Conservation (phyloP, 2,113 vertebrate species). For the Pseudolaguvia tuberculata region DNA sequence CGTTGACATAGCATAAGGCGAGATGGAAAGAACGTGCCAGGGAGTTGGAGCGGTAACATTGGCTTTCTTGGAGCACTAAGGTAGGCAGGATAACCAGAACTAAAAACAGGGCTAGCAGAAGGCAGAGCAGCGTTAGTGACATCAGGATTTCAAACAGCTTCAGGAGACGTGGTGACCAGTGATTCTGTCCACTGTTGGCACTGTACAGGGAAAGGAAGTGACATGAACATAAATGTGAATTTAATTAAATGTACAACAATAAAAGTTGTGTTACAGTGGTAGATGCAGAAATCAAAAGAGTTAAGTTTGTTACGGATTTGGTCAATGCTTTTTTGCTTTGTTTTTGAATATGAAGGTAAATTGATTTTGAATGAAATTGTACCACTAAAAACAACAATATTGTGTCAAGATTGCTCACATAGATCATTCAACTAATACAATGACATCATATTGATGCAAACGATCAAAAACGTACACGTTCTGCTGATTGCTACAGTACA, state of each 20-base stretch:
- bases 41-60: slow-evolving; percentile 55
- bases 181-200: not conserved
- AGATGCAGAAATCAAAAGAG: not conserved
- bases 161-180: slow-evolving; percentile 1
- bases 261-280: too few species aligned
- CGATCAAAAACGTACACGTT: not conserved
- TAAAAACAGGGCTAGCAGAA: slow-evolving; percentile 63
- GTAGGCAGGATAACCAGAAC: slow-evolving; percentile 44
- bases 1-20: slow-evolving; percentile 73
- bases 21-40: slow-evolving; percentile 62
- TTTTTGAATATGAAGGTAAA: slow-evolving; percentile 2
- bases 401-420: slow-evolving; percentile 14
- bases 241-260: too few species aligned
- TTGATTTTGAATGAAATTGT: slow-evolving; percentile 14
- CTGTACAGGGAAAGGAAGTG: not conserved
- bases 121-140: slow-evolving; percentile 45
- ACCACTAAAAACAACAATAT: not conserved
- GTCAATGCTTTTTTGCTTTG: not conserved
- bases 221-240: not conserved
- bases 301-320: not conserved
- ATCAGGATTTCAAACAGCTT: slow-evolving; percentile 1
- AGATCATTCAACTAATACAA: not conserved
- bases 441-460: too few species aligned
- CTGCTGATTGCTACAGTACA: not conserved
- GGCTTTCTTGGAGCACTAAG: slow-evolving; percentile 19